Base-by-base conservation (phyloP, 2,797 vertebrate genomes). In the Gouania willdenowi region DNA sequence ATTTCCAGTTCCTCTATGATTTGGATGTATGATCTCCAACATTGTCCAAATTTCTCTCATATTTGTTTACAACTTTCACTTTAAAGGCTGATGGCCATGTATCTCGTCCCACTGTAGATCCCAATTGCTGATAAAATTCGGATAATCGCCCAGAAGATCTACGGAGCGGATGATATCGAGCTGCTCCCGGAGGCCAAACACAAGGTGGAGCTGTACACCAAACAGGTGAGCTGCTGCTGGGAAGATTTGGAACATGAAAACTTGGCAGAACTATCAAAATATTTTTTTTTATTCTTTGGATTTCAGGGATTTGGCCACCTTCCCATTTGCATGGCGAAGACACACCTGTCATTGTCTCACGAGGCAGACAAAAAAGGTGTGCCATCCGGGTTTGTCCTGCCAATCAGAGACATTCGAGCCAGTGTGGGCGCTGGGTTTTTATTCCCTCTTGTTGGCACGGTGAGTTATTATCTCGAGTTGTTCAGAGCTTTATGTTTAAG, bases 251-350 rank as follows among this genome's bases (percentile, higher is more conserved):
- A n/a, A n/a, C n/a, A n/a, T n/a, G n/a, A n/a, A n/a, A n/a, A n/a
- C n/a, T n/a, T n/a, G n/a, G n/a, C n/a, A n/a, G n/a, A n/a, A n/a
- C n/a, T n/a, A n/a, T n/a, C n/a, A n/a, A n/a, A n/a, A n/a, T n/a
- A n/a, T n/a, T n/a, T n/a, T n/a, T 12, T 1, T 0, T 14, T 1
- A 8, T 30, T 9, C 41, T 32, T 26, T 10, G 15, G 8, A 50
- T 5, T 20, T 26, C 51, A 99, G 97, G 96, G 96, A 11, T 98
- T 99, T 69, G 88, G 88, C 38, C 88, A 84, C 41, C 87, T 99
- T 41, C 96, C 96, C 8, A 89, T 99, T 65, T 98, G 97, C 82
- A 99, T 98, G 97, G 97, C 97, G 5, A 99, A 99, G 77, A 99
- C 96, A 25, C 97, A 99, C 61, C 74, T 99, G 54, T 99, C 97